Evolutionary conservation across 2,888 invertebrate genomes (phyloP).

Genomic region (Caenorhabditis wallacei): DNA sequence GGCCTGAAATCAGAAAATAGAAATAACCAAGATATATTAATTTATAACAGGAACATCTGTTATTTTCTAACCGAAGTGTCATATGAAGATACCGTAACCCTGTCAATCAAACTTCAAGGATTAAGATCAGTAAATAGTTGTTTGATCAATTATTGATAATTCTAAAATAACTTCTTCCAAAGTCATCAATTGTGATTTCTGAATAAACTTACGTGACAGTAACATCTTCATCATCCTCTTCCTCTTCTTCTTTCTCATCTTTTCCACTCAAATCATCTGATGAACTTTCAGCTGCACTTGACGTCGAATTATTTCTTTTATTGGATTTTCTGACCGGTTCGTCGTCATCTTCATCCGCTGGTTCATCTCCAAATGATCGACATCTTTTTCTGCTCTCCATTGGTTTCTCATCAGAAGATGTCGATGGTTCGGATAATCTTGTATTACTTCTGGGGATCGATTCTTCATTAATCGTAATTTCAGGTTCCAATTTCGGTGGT

Average conservation of each 20-base stretch:
- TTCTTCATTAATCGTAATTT: conserved; percentile 42
- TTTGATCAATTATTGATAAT: neutral
- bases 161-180: neutral
- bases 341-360: conserved; percentile 36
- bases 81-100: conserved; percentile 8
- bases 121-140: conserved; percentile 2
- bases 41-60: conserved; percentile 5
- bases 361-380: conserved; percentile 48
- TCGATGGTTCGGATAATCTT: conserved; percentile 44
- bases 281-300: conserved; percentile 42
- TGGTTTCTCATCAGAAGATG: neutral
- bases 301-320: conserved; percentile 48
- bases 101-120: neutral
- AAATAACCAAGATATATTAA: neutral
- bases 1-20: conserved; percentile 14
- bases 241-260: conserved; percentile 53
- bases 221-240: conserved; percentile 42
- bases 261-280: conserved; percentile 60
- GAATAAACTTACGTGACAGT: conserved; percentile 25
- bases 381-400: conserved; percentile 40
- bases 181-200: no score
- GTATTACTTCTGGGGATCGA: conserved; percentile 27
- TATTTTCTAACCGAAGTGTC: neutral
- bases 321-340: conserved; percentile 39
- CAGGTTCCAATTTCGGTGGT: conserved; percentile 51